Evolutionary conservation across 2,888 invertebrate genomes (phyloP).

Genomic region (Dynastes tityus): DNA sequence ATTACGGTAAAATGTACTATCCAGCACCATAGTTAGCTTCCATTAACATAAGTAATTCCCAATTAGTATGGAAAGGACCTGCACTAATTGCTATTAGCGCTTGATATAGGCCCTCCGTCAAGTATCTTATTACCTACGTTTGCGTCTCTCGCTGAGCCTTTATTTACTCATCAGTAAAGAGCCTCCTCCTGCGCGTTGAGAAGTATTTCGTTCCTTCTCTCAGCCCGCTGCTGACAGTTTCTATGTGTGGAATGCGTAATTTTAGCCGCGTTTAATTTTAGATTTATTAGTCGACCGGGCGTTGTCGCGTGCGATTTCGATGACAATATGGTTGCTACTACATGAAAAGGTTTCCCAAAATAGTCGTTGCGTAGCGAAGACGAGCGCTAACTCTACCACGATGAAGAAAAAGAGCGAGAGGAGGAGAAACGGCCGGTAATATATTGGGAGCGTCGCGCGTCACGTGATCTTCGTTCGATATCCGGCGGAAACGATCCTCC

Average conservation of each 20-base stretch:
- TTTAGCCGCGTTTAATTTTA: constrained; percentile 48
- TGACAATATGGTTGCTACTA: background rate
- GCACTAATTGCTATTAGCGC: constrained; percentile 6
- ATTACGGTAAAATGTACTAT: background rate
- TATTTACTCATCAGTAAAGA: background rate
- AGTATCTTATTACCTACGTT: background rate
- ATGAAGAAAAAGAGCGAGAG: background rate
- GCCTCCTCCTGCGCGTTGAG: background rate
- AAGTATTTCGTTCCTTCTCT: constrained; percentile 8
- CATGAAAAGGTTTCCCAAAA: constrained; percentile 34
- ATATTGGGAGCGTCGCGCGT: background rate
- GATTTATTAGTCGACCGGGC: constrained; percentile 39
- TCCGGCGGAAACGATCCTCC: constrained; percentile 33
- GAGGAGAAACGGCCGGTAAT: background rate
- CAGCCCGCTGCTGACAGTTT: background rate
- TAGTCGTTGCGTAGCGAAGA: constrained; percentile 13
- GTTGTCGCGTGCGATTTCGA: constrained; percentile 13
- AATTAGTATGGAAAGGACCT: constrained; percentile 3
- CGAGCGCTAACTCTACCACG: background rate
- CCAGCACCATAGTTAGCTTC: background rate
- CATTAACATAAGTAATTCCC: constrained; percentile 5
- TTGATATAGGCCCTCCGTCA: background rate
- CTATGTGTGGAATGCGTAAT: constrained; percentile 38
- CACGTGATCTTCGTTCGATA: constrained; percentile 32
- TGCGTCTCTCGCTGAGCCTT: background rate